Base-by-base conservation (phyloP, 2,888 invertebrate genomes). In the Gymnoscelis rufifasciata region DNA sequence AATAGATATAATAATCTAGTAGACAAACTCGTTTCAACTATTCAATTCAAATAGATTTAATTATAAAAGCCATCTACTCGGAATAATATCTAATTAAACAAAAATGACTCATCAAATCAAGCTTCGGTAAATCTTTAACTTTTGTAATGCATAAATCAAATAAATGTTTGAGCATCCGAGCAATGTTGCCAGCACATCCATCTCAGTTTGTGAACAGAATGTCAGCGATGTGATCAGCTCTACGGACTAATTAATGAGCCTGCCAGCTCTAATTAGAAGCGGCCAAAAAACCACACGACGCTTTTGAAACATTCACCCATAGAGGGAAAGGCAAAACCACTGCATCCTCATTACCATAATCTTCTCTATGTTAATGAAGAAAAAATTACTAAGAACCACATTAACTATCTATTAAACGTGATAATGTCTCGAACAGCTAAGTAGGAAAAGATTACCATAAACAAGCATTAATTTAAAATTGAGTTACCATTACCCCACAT, bases 401-500 rank as follows among this genome's bases (percentile, higher is more conserved):
- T 29, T 38, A 41, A 38, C 10, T 50, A 50, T 49, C 44, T 33
- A 47, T 40, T 33, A 43, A 29, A 33, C 19, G 43, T 12, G 44
- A 38, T 45, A 45, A 50, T 49, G 41, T 42, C 33, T 42, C 29
- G 41, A 42, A 38, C 14, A 26, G 33, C 24, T 43, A 42, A 50
- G 50, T 45, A 50, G 50, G 45, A 50, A 45, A 33, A 13, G 19
- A 48, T 52, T 45, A 45, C 15, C 48, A 52, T 52, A 43, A 44
- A 45, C 45, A 42, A 46, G 44, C 29, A 36, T 50, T 19, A 48
- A 45, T 37, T 48, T 52, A 50, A 54, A 49, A 52, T 54, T 46
- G 23, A 51, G 45, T 49, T 40, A 13, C 39, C 24, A 38, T 24
- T 26, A 35, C 35, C 35, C 35, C 35, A 35, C 35, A 19, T 35